Percentiles rank a stretch among this genome's conserved stretches.
Conservation (phyloP, 1,140 invertebrate genomes). For the Atta colombica region DNA sequence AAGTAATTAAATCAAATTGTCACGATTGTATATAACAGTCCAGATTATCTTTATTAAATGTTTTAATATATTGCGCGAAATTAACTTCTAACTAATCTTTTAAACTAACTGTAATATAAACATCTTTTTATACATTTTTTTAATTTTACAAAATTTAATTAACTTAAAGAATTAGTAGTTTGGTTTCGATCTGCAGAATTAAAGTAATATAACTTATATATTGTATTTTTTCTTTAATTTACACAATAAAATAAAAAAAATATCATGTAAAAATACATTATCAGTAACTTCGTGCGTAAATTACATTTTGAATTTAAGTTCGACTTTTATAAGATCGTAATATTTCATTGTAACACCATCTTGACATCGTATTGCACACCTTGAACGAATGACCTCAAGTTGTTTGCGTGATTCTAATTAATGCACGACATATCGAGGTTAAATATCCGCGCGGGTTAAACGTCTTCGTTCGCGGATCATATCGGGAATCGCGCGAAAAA, state of each 20-base stretch:
- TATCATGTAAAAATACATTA: neutral
- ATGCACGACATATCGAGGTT: constrained; percentile 11
- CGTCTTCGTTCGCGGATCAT: neutral
- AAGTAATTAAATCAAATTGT: neutral
- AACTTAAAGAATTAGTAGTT: neutral
- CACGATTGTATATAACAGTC: neutral
- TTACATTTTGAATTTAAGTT: neutral
- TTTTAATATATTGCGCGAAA: neutral
- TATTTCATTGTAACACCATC: neutral
- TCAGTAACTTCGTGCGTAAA: neutral
- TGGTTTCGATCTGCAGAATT: neutral
- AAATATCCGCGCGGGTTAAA: constrained; percentile 34
- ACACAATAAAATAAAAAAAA: neutral
- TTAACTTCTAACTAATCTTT: neutral
- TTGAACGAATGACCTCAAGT: neutral
- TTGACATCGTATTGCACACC: neutral
- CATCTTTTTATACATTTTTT: neutral
- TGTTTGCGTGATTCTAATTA: constrained; percentile 51
- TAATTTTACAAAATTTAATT: neutral
- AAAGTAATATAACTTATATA: neutral
- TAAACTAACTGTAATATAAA: neutral
- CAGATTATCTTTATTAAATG: neutral
- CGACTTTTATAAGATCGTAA: neutral
- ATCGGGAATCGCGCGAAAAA: neutral
- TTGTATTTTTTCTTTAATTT: neutral